A percentile compares a stretch with the other conserved stretches of the same genome.
Conservation (phyloP, 2,797 vertebrate species). For the Knipowitschia caucasica region DNA sequence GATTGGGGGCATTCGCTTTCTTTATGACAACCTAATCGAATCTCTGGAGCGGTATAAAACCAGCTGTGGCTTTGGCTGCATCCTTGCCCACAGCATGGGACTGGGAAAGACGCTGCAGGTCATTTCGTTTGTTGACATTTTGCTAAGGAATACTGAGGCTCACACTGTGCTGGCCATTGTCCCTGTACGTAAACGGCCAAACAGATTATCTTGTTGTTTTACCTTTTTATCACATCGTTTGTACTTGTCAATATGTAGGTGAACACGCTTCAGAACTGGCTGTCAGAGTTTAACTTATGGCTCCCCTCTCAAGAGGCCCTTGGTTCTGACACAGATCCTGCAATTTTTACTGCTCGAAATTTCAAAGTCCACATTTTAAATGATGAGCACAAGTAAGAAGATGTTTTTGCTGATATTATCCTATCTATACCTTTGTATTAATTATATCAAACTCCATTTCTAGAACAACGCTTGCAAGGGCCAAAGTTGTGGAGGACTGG, state of each 20-base stretch:
- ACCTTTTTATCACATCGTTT: slow-evolving; percentile 16
- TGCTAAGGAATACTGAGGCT: slow-evolving; percentile 91
- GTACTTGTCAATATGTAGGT: slow-evolving; percentile 78
- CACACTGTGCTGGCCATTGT: slow-evolving; percentile 97
- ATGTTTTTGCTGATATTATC: neutral
- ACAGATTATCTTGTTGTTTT: neutral
- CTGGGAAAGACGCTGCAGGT: slow-evolving; percentile 97
- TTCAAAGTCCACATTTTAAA: slow-evolving; percentile 98
- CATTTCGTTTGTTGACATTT: slow-evolving; percentile 96
- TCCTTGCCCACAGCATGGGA: slow-evolving; percentile 98
- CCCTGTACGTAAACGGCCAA: slow-evolving; percentile 82
- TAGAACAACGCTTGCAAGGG: slow-evolving; percentile 90
- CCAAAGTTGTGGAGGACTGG: slow-evolving; percentile 96
- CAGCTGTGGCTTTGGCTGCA: slow-evolving; percentile 96
- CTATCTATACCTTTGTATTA: neutral
- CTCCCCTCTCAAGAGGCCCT: slow-evolving; percentile 88
- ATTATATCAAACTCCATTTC: neutral
- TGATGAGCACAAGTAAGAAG: slow-evolving; percentile 95
- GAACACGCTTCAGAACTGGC: slow-evolving; percentile 98
- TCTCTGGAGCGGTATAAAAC: slow-evolving; percentile 92
- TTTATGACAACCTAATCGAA: slow-evolving; percentile 97
- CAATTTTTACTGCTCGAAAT: slow-evolving; percentile 77
- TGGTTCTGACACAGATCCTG: slow-evolving; percentile 81
- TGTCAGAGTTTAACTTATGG: slow-evolving; percentile 98
- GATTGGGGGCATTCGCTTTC: slow-evolving; percentile 97